These are phyloP conservation scores for Chiloscyllium punctatum DNA, from an alignment of 2,797 vertebrate genomes.

Conservation along the genomic window DNA sequence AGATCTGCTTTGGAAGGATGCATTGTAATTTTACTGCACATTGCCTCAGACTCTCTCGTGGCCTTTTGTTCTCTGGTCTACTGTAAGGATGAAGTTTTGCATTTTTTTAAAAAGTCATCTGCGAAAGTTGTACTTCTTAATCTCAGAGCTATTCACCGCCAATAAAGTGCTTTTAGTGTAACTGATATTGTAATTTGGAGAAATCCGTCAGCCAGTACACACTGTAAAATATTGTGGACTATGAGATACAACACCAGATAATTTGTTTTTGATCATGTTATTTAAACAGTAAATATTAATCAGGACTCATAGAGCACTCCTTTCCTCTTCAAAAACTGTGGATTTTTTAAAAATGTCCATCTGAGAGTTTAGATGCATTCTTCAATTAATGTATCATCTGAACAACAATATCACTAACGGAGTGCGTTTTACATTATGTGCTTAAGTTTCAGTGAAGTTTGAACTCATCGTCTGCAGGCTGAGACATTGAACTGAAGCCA, in stretches of 20 bases:
- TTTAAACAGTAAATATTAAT: background rate
- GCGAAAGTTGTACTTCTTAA: background rate
- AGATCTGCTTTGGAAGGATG: background rate
- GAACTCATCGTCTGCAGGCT: background rate
- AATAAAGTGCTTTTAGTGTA: background rate
- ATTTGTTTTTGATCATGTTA: background rate
- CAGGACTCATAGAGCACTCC: background rate
- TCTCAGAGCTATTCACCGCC: background rate
- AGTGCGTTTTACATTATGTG: background rate
- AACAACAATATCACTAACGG: background rate
- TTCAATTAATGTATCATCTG: background rate
- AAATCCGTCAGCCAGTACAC: background rate
- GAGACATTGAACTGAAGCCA: background rate
- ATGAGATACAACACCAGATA: background rate
- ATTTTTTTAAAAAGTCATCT: background rate
- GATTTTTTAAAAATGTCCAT: too few relatives aligned
- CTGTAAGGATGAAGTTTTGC: background rate
- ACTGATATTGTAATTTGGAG: background rate
- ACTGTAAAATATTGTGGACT: background rate
- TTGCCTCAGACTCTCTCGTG: background rate
- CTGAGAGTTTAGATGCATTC: background rate
- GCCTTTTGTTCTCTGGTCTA: background rate
- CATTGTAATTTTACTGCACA: background rate
- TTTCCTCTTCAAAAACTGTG: background rate
- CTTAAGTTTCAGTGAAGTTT: background rate